These are phyloP conservation scores for Lamellibrachia satsuma DNA, from an alignment of 2,888 invertebrate genomes.

Conservation along the genomic window DNA sequence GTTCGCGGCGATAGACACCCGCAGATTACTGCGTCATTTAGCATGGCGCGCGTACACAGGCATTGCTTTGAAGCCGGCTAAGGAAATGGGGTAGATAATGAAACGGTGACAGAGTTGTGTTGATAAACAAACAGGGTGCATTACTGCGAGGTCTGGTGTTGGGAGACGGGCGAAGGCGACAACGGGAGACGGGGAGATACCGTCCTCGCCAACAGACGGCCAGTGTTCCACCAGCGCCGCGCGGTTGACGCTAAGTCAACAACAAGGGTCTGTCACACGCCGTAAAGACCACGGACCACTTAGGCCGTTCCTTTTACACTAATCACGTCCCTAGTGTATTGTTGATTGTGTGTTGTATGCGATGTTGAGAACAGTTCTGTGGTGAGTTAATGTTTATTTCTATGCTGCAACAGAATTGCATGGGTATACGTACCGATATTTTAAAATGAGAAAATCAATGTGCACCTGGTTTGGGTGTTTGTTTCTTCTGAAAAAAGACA, in stretches of 20 bases:
- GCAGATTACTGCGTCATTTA: not conserved
- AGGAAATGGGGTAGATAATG: not conserved
- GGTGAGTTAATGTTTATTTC: not conserved
- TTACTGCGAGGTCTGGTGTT: not conserved
- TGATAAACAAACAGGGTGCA: constrained; percentile 3
- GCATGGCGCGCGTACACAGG: not conserved
- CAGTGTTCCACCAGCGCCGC: not conserved
- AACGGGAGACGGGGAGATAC: not conserved
- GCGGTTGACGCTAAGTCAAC: not conserved
- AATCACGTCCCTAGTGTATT: not conserved
- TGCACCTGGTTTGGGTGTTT: no score
- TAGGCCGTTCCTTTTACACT: not conserved
- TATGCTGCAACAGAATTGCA: not conserved
- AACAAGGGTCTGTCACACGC: not conserved
- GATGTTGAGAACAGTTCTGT: not conserved
- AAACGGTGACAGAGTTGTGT: not conserved
- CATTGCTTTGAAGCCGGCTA: not conserved
- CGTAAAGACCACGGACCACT: not conserved
- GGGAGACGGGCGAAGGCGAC: not conserved
- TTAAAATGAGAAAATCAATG: not conserved
- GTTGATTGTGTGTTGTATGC: not conserved
- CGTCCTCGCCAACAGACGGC: not conserved
- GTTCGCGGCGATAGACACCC: not conserved
- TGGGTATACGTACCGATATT: not conserved
- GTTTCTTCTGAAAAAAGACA: no score